A percentile compares a stretch with the other conserved stretches of the same genome.
Conservation (phyloP, 2,113 vertebrate genomes). For the Notothenia coriiceps region DNA sequence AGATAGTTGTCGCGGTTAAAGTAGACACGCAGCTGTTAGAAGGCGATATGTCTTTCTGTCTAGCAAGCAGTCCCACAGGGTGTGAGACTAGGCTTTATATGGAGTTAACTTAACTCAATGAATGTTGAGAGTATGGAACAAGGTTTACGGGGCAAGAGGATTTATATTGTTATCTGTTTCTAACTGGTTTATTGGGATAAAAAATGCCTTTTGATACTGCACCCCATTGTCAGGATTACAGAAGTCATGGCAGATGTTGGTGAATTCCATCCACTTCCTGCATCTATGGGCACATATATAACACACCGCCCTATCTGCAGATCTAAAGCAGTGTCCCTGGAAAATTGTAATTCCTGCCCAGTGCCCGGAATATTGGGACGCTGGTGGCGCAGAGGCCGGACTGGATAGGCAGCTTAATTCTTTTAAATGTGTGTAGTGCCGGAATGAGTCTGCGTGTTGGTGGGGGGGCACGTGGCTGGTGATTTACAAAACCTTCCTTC, state of each 20-base stretch:
- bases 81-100: slow-evolving; percentile 24
- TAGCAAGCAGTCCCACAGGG: not conserved
- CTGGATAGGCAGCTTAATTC: slow-evolving; percentile 65
- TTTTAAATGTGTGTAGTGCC: slow-evolving; percentile 62
- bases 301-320: slow-evolving; percentile 26
- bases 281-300: not conserved
- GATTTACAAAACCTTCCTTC: slow-evolving; percentile 78
- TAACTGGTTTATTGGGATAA: slow-evolving; percentile 10
- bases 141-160: not conserved
- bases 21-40: slow-evolving; percentile 61
- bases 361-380: slow-evolving; percentile 40
- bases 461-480: slow-evolving; percentile 24
- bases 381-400: slow-evolving; percentile 27
- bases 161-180: slow-evolving; percentile 26
- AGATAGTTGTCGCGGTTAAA: slow-evolving; percentile 33
- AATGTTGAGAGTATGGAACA: not conserved
- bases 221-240: slow-evolving; percentile 6
- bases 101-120: not conserved
- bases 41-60: slow-evolving; percentile 24
- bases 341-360: slow-evolving; percentile 46
- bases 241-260: slow-evolving; percentile 21
- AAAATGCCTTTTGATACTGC: slow-evolving; percentile 3
- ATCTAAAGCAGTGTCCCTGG: slow-evolving; percentile 43
- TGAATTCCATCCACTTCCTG: slow-evolving; percentile 7
- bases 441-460: slow-evolving; percentile 22